Base-by-base conservation (phyloP, 2,113 vertebrate genomes). In the Mastomys coucha region DNA sequence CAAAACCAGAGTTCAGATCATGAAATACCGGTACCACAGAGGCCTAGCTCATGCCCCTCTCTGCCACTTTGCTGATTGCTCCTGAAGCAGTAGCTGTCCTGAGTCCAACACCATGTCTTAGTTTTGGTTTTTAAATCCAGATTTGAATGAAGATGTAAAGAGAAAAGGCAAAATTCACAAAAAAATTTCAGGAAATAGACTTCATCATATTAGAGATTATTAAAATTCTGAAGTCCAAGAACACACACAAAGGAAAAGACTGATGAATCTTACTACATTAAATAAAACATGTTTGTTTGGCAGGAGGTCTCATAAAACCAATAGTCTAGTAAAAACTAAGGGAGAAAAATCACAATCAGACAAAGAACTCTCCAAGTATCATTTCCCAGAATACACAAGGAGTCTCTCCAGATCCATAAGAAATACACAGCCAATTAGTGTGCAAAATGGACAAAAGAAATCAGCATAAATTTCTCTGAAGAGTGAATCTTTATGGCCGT, bases 111-210 rank as follows among this genome's bases (percentile, higher is more conserved):
- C 7, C 11, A 42, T 56, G 60, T 36, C 70, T 67, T 95, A 11
- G 1, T 89, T 96, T 73, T 77, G 7, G 33, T 65, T 91, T 91
- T 53, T 92, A 51, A 88, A 89, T 56, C 17, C 39, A 95, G 2
- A 89, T 76, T 86, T 81, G 8, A 65, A 91, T 89, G 45, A 89
- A 91, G 26, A 73, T 58, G 0, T 89, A 81, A 93, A 89, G 45
- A 82, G 51, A 63, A 91, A 88, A 84, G 70, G 20, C 49, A 70
- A 85, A 69, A 80, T 45, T 91, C 70, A 94, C 76, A 75, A 85
- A 89, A n/a, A n/a, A 75, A 13, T 53, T 91, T 96, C 53, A 91
- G 67, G 91, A 93, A 33, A 67, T 10, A 94, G 24, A 81, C 9
- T 81, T 89, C 69, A 51, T 91, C 33, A 89, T 78, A 53, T 89